These are phyloP conservation scores for Drosophila formosana DNA, from an alignment of 2,888 invertebrate genomes.

Conservation along the genomic window DNA sequence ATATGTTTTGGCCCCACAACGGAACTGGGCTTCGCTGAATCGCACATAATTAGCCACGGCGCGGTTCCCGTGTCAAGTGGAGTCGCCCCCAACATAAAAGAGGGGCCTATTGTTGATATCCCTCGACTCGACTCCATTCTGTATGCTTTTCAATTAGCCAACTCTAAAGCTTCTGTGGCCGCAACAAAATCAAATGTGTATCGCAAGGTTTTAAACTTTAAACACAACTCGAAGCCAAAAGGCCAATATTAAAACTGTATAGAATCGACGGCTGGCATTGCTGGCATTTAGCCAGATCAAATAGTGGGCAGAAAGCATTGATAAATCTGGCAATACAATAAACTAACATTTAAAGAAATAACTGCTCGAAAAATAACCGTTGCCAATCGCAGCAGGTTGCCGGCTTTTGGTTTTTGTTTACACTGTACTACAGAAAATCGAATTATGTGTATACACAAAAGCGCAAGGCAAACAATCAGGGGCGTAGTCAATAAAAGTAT, in stretches of 20 bases:
- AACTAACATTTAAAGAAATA: slow-evolving; percentile 61
- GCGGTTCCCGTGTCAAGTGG: slow-evolving; percentile 44
- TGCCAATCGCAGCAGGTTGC: slow-evolving; percentile 55
- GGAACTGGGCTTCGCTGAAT: slow-evolving; percentile 66
- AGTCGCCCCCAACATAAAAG: slow-evolving; percentile 20
- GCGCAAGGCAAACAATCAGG: slow-evolving; percentile 17
- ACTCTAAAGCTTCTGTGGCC: not conserved
- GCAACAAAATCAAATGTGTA: slow-evolving; percentile 4
- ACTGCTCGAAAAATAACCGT: slow-evolving; percentile 46
- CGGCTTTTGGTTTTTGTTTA: slow-evolving; percentile 31
- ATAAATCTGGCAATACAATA: slow-evolving; percentile 44
- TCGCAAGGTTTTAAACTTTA: slow-evolving; percentile 42
- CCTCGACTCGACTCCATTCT: slow-evolving; percentile 11
- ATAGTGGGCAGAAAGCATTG: slow-evolving; percentile 43
- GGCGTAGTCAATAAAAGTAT: slow-evolving; percentile 2
- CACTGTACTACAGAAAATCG: slow-evolving; percentile 18
- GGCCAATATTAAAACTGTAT: slow-evolving; percentile 40
- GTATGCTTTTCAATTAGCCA: slow-evolving; percentile 54
- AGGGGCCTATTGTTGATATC: slow-evolving; percentile 36
- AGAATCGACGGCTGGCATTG: slow-evolving; percentile 52
- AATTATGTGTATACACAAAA: slow-evolving; percentile 26
- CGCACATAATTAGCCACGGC: slow-evolving; percentile 60
- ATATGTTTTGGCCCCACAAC: slow-evolving; percentile 37
- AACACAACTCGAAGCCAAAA: slow-evolving; percentile 31
- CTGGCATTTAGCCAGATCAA: slow-evolving; percentile 55